These are phyloP conservation scores for Amniataba percoides DNA, from an alignment of 2,797 vertebrate genomes.

Conservation along the genomic window DNA sequence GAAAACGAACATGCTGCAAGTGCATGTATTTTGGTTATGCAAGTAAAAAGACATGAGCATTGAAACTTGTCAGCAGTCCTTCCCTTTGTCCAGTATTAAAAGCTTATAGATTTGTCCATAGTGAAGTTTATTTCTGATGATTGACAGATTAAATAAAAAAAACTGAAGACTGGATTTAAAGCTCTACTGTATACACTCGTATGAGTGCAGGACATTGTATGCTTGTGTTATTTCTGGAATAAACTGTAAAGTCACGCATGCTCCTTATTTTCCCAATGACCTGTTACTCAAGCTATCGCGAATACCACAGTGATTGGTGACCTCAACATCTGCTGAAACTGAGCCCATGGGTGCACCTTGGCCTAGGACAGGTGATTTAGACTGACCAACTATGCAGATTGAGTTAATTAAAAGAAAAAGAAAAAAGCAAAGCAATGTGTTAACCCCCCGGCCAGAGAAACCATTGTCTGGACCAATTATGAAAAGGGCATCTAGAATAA, in stretches of 20 bases:
- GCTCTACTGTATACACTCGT: not conserved
- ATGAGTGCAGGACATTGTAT: constrained; percentile 3
- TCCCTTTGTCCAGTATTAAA: constrained; percentile 5
- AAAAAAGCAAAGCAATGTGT: constrained; percentile 67
- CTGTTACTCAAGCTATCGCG: constrained; percentile 80
- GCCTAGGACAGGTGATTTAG: constrained; percentile 75
- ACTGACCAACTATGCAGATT: constrained; percentile 69
- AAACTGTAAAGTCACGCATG: not conserved
- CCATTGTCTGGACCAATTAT: constrained; percentile 77
- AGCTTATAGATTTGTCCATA: not conserved
- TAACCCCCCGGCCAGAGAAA: constrained; percentile 70
- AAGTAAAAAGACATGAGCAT: constrained; percentile 17
- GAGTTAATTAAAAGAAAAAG: no score
- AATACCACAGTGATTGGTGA: constrained; percentile 68
- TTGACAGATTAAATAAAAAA: not conserved
- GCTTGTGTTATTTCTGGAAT: constrained; percentile 6
- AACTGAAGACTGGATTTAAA: not conserved
- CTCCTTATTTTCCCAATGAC: constrained; percentile 23
- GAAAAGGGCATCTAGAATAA: constrained; percentile 54
- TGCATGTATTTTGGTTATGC: constrained; percentile 48
- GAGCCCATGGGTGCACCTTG: constrained; percentile 66
- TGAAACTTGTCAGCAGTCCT: not conserved
- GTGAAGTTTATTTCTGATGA: not conserved
- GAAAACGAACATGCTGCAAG: constrained; percentile 86
- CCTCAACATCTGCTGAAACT: constrained; percentile 82